Conservation (phyloP, 2,888 invertebrate species). For the Polia nebulosa region DNA sequence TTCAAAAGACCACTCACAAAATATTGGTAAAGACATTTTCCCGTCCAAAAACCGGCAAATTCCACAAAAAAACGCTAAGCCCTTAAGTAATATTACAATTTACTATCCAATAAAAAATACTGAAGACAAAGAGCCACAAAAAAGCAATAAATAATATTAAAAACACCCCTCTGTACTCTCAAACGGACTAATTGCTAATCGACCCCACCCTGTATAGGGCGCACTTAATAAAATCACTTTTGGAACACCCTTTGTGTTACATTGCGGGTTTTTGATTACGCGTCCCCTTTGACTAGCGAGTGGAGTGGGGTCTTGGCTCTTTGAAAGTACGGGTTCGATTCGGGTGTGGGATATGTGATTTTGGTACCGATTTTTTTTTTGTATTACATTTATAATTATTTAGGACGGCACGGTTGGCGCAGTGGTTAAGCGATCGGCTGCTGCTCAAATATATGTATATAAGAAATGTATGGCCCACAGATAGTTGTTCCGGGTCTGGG, state of each 20-base stretch:
- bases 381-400: too few species aligned
- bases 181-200: slow-evolving; percentile 74
- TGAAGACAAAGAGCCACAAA: slow-evolving; percentile 21
- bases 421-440: too few species aligned
- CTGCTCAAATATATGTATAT: too few species aligned
- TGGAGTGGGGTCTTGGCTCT: slow-evolving; percentile 22
- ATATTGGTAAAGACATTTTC: background rate
- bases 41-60: background rate
- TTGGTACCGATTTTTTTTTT: too few species aligned
- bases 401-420: too few species aligned
- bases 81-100: slow-evolving; percentile 10
- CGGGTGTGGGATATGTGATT: background rate
- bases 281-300: slow-evolving; percentile 34
- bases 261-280: slow-evolving; percentile 67
- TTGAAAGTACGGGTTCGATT: slow-evolving; percentile 27
- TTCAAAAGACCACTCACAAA: slow-evolving; percentile 8
- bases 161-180: slow-evolving; percentile 43
- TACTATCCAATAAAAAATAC: slow-evolving; percentile 17
- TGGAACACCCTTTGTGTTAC: slow-evolving; percentile 73
- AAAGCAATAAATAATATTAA: slow-evolving; percentile 58
- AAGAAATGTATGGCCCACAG: too few species aligned
- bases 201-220: slow-evolving; percentile 74
- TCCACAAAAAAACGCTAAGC: background rate
- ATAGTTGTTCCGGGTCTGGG: too few species aligned
- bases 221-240: slow-evolving; percentile 84